These are phyloP conservation scores for Tokudaia muenninki DNA, from an alignment of 2,797 vertebrate species.

Conservation along the genomic window DNA sequence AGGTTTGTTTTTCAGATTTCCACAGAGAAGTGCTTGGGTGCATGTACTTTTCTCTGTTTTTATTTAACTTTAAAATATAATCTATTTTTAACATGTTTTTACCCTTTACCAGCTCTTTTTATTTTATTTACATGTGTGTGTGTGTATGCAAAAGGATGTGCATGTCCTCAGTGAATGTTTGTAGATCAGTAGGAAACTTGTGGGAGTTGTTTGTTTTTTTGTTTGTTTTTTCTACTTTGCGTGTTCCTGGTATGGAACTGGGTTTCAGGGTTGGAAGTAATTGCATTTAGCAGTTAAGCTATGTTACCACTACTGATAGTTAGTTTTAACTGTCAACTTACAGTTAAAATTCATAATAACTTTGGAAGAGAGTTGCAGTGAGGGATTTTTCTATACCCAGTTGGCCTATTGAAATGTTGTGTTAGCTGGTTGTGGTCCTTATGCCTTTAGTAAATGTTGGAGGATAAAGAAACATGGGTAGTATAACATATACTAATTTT, in stretches of 20 bases:
- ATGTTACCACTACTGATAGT: neutral
- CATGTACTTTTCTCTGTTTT: neutral
- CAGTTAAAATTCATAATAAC: neutral
- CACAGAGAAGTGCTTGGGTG: neutral
- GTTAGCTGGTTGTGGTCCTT: neutral
- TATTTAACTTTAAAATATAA: neutral
- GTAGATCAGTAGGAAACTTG: neutral
- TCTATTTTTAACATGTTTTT: neutral
- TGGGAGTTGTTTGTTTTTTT: neutral
- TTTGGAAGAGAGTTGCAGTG: neutral
- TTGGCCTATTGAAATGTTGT: neutral
- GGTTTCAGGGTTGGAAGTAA: neutral
- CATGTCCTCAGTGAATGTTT: neutral
- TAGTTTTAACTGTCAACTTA: neutral
- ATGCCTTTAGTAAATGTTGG: neutral
- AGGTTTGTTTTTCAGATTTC: neutral
- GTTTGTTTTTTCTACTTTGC: neutral
- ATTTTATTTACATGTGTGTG: neutral
- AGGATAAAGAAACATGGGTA: neutral
- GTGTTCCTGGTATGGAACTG: neutral
- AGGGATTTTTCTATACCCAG: neutral
- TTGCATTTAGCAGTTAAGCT: neutral
- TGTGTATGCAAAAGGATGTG: neutral
- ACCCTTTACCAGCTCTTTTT: neutral
- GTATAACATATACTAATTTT: neutral